A percentile compares a stretch with the other conserved stretches of the same genome.
These are phyloP conservation scores for Shargacucullia verbasci DNA, from an alignment of 2,888 invertebrate species.

Conservation along the genomic window DNA sequence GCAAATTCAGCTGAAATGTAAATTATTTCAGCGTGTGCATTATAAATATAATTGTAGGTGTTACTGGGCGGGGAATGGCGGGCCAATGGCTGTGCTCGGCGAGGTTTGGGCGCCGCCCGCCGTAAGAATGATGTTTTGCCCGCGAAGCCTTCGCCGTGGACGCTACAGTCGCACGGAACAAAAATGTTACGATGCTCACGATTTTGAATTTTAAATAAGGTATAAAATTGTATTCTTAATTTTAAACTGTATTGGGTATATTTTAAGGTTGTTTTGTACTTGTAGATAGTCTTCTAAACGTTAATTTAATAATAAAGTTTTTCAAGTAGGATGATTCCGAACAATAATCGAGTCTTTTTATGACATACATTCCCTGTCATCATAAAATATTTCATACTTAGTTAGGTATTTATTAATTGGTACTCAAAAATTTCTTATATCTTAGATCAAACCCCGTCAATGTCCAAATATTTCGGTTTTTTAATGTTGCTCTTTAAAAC, in stretches of 20 bases:
- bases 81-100: slow-evolving; percentile 76
- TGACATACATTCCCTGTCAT: no score
- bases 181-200: slow-evolving; percentile 40
- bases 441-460: no score
- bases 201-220: slow-evolving; percentile 7
- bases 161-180: slow-evolving; percentile 63
- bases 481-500: no score
- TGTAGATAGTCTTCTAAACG: no score
- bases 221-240: background rate
- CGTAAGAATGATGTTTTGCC: slow-evolving; percentile 85
- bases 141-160: slow-evolving; percentile 80
- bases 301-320: no score
- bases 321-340: no score
- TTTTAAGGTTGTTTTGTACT: background rate
- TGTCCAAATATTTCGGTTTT: no score
- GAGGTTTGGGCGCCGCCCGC: slow-evolving; percentile 80
- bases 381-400: no score
- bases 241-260: background rate
- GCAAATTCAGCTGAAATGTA: slow-evolving; percentile 89
- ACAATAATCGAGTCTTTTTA: no score
- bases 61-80: slow-evolving; percentile 77
- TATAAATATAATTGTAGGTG: slow-evolving; percentile 89
- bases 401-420: no score
- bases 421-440: no score
- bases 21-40: slow-evolving; percentile 88